Percentiles rank a stretch among this genome's conserved stretches.
phyloP scores from a whole-genome alignment of 2,797 vertebrate species.

The Anniella stebbinsi region DNA sequence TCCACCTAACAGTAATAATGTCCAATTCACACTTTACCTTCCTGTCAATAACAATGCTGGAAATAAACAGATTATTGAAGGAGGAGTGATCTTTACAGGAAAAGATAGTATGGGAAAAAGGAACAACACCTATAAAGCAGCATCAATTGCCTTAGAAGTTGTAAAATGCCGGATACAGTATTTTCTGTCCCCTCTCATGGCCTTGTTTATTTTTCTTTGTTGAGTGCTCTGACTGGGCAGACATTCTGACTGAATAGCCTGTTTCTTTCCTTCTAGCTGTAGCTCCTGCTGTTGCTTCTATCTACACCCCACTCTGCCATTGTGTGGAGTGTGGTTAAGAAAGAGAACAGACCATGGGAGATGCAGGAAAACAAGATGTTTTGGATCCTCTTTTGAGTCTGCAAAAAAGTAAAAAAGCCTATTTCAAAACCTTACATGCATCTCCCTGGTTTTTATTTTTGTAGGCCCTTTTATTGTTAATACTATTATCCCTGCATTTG shows the following conservation, averaged over 20 bases:
- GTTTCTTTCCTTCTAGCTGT: constrained; percentile 40
- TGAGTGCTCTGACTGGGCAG: constrained; percentile 48
- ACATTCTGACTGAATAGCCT: constrained; percentile 61
- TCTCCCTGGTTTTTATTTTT: constrained; percentile 68
- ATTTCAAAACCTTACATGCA: constrained; percentile 71
- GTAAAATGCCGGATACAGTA: constrained; percentile 20
- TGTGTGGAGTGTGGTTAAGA: constrained; percentile 51
- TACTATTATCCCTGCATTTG: constrained; percentile 49
- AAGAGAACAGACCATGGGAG: constrained; percentile 56
- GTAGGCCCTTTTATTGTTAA: constrained; percentile 51
- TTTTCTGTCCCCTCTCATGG: constrained; percentile 60
- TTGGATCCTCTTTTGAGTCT: constrained; percentile 66
- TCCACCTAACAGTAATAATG: background rate
- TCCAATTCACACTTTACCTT: background rate
- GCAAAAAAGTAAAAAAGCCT: constrained; percentile 52
- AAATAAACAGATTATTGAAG: constrained; percentile 23
- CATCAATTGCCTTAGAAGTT: constrained; percentile 43
- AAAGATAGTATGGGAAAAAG: constrained; percentile 34
- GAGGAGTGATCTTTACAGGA: constrained; percentile 28
- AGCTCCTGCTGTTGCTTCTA: constrained; percentile 65
- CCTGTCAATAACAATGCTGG: background rate
- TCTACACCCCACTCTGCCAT: constrained; percentile 50
- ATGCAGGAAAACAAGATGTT: constrained; percentile 68
- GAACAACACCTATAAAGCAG: constrained; percentile 12
- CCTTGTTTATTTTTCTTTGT: constrained; percentile 69